Base-by-base conservation (phyloP, 2,888 invertebrate species). In the Drosophila ochracea region DNA sequence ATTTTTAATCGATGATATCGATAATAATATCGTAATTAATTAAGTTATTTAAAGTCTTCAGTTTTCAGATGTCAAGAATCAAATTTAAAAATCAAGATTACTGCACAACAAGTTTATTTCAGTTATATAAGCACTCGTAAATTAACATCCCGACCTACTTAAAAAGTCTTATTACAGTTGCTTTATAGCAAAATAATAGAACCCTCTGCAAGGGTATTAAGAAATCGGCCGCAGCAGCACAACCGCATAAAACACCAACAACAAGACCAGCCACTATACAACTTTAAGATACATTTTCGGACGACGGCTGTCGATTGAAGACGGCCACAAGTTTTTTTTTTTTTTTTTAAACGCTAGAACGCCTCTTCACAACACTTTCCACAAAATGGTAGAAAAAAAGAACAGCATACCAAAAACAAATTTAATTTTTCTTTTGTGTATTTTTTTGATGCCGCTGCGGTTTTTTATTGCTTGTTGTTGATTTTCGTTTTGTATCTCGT, bases 281-380 rank as follows among this genome's bases (percentile, higher is more conserved):
- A 79, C 84, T 86, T 86, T 61, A 87, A 90, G 84, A 81, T 82
- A 85, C 80, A 76, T 80, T 90, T 90, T 73, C 49, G 63, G 60
- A 57, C 47, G 52, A 71, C 68, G 73, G 33, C 88, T 84, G 85
- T 85, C 83, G 90, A 90, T 85, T 80, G 73, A 73, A 63, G 78
- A 76, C 61, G 87, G 78, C 82, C 89, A 69, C 78, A 80, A 82
- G 35, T 35, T 21, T 25, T 31, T n/a, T 33, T 67, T 31, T n/a
- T 33, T 67, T 83, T 86, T 83, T 91, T 91, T 90, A 86, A 92
- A 91, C 87, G 89, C 91, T 91, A 92, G 91, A 91, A 92, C 91
- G 92, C 92, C 91, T 92, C 92, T 91, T 88, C 86, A 80, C 91
- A 89, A 92, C 92, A 92, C 90, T 91, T 89, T 89, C 88, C 76